Conservation (phyloP, 2,888 invertebrate species). For the Cryptocheilus praepositus region DNA sequence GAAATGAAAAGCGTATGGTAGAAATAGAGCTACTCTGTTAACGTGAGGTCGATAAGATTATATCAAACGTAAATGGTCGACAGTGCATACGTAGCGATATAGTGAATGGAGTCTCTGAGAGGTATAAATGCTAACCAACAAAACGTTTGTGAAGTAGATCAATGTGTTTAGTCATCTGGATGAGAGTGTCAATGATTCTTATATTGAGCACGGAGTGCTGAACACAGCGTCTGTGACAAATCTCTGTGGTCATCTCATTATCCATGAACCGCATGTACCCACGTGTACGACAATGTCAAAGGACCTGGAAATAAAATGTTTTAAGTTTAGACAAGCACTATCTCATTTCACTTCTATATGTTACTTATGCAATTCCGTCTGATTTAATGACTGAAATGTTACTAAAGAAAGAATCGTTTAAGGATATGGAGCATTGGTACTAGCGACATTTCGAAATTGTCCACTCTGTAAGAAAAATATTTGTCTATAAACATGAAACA, state of each 20-base stretch:
- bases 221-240: slow-evolving; percentile 55
- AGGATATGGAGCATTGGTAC: slow-evolving; percentile 1
- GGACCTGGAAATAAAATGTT: slow-evolving; percentile 65
- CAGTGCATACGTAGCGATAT: slow-evolving; percentile 13
- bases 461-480: no score
- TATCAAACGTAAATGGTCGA: slow-evolving; percentile 25
- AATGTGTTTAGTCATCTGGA: slow-evolving; percentile 50
- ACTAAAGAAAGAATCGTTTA: slow-evolving; percentile 12
- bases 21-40: background rate
- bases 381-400: slow-evolving; percentile 8
- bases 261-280: slow-evolving; percentile 53
- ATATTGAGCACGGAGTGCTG: slow-evolving; percentile 48
- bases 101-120: slow-evolving; percentile 23
- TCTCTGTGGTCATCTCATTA: slow-evolving; percentile 59
- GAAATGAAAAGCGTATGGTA: slow-evolving; percentile 8
- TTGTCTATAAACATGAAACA: slow-evolving; percentile 5
- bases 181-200: slow-evolving; percentile 51
- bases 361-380: slow-evolving; percentile 12
- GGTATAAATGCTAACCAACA: slow-evolving; percentile 55
- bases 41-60: background rate
- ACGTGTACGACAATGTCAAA: slow-evolving; percentile 55
- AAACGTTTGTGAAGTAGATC: slow-evolving; percentile 44
- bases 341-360: slow-evolving; percentile 26
- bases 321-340: slow-evolving; percentile 55
- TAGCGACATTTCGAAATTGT: no score